A percentile compares a stretch with the other conserved stretches of the same genome.
phyloP scores from a whole-genome alignment of 2,888 invertebrate species.

The Apodemia duryi region DNA sequence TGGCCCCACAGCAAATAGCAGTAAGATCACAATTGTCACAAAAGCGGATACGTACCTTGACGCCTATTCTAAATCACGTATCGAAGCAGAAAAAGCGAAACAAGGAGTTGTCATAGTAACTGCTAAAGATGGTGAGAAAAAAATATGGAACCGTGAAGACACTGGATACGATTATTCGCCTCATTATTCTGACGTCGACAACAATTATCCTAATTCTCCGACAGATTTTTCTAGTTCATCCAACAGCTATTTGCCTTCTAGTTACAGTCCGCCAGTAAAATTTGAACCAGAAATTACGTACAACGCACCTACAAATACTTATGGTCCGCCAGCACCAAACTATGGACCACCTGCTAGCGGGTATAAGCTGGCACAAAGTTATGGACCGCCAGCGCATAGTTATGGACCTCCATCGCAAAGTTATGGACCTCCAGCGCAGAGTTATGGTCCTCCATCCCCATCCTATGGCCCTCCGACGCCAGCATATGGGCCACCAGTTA shows the following conservation, averaged over 20 bases:
- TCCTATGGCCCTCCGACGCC: conserved; percentile 66
- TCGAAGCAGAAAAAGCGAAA: conserved; percentile 66
- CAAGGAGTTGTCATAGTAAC: conserved; percentile 67
- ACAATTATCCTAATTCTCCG: conserved; percentile 25
- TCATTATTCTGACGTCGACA: conserved; percentile 51
- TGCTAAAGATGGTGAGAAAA: conserved; percentile 69
- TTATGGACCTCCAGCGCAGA: conserved; percentile 53
- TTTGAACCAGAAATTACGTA: conserved; percentile 55
- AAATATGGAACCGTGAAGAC: conserved; percentile 68
- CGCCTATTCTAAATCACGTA: conserved; percentile 80
- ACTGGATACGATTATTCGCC: conserved; percentile 68
- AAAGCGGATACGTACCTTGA: conserved; percentile 82
- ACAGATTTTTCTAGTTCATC: conserved; percentile 44
- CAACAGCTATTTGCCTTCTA: conserved; percentile 47
- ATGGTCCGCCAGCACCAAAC: conserved; percentile 53
- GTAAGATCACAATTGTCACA: conserved; percentile 43
- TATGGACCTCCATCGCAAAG: conserved; percentile 54
- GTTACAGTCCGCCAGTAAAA: conserved; percentile 51
- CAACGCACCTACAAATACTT: conserved; percentile 54
- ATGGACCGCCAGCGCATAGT: conserved; percentile 51
- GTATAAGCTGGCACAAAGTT: conserved; percentile 52
- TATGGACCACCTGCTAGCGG: conserved; percentile 65
- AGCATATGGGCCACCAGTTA: conserved; percentile 59
- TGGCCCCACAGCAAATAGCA: conserved; percentile 55
- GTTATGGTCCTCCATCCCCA: conserved; percentile 52